Conservation (phyloP, 2,888 invertebrate species). For the Empis stercorea region DNA sequence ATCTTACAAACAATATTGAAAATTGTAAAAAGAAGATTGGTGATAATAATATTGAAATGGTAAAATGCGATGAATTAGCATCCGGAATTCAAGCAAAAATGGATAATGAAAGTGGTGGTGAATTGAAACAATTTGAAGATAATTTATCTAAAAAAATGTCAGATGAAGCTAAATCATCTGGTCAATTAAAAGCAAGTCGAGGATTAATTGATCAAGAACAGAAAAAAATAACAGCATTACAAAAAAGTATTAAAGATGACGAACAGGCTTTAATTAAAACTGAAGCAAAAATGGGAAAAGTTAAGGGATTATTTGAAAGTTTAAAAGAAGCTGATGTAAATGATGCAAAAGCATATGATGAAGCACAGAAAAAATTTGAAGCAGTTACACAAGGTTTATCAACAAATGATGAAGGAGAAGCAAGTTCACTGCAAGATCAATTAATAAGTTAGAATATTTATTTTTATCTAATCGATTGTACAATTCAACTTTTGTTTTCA, state of each 20-base stretch:
- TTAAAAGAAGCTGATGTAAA: conserved; percentile 52
- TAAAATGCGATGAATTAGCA: conserved; percentile 44
- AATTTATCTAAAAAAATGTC: conserved; percentile 51
- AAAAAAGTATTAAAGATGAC: conserved; percentile 56
- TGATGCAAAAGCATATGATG: conserved; percentile 52
- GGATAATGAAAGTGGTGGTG: conserved; percentile 53
- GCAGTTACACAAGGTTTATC: conserved; percentile 73
- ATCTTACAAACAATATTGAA: conserved; percentile 42
- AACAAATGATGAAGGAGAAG: conserved; percentile 62
- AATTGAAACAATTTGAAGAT: conserved; percentile 49
- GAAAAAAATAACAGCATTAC: conserved; percentile 52
- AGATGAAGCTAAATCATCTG: conserved; percentile 50
- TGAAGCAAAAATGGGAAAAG: conserved; percentile 44
- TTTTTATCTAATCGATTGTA: neutral
- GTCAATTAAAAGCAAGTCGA: conserved; percentile 49
- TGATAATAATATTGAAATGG: conserved; percentile 41
- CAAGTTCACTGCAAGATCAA: conserved; percentile 79
- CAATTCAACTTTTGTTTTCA: neutral
- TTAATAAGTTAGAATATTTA: conserved; percentile 52
- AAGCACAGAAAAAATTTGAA: conserved; percentile 68
- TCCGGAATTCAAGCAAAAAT: conserved; percentile 49
- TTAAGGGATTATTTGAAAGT: conserved; percentile 50
- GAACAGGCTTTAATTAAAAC: conserved; percentile 46
- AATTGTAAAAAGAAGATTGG: conserved; percentile 44
- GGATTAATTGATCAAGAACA: conserved; percentile 54